phyloP scores from a whole-genome alignment of 1,140 invertebrate species.

The Drosophila lini region DNA sequence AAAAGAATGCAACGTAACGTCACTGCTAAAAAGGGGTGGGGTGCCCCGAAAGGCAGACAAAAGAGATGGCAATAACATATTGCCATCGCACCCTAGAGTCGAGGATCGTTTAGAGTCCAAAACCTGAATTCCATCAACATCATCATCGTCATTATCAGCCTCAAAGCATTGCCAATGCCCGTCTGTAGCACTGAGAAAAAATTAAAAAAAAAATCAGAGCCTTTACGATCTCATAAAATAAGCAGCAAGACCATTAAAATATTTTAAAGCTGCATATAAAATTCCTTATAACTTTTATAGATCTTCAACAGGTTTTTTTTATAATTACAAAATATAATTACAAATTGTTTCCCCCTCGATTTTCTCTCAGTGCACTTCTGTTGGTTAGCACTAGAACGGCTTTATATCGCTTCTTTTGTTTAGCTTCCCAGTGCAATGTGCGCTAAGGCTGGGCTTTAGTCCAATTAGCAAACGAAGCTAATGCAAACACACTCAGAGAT shows the following conservation, averaged over 20 bases:
- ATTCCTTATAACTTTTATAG: too few relatives aligned
- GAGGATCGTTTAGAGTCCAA: constrained; percentile 53
- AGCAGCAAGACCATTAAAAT: not conserved
- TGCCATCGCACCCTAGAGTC: constrained; percentile 21
- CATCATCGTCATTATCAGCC: constrained; percentile 30
- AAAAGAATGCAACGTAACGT: constrained; percentile 72
- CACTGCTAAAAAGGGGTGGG: constrained; percentile 44
- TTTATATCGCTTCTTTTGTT: constrained; percentile 15
- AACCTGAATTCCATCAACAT: constrained; percentile 63
- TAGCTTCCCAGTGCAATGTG: constrained; percentile 34
- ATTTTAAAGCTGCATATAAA: not conserved
- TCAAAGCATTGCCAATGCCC: constrained; percentile 31
- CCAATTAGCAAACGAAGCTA: constrained; percentile 60
- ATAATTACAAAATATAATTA: too few relatives aligned
- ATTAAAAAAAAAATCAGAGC: not conserved
- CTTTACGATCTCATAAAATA: not conserved
- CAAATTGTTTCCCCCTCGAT: too few relatives aligned
- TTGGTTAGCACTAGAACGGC: constrained; percentile 3
- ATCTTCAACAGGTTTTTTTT: too few relatives aligned
- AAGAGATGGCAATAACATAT: constrained; percentile 35
- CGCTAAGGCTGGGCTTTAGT: constrained; percentile 43
- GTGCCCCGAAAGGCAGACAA: not conserved
- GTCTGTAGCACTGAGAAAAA: constrained; percentile 14
- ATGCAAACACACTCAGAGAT: constrained; percentile 55
- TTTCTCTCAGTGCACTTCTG: not conserved